phyloP scores from a whole-genome alignment of 2,113 vertebrate species.

The Serilophus lunatus region DNA sequence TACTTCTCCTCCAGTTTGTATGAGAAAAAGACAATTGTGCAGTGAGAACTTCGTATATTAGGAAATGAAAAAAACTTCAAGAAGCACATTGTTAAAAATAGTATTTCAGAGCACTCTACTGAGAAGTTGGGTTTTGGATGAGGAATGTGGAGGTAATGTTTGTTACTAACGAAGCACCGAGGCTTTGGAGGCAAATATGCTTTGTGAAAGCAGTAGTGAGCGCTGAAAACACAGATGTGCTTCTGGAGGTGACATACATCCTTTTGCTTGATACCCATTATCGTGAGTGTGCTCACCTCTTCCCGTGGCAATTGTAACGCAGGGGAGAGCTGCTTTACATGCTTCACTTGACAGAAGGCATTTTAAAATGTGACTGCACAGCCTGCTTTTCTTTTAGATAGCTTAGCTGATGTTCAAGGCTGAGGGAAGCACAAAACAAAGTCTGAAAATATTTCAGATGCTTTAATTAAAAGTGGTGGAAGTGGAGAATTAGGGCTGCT shows the following conservation, averaged over 20 bases:
- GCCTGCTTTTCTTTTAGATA: constrained; percentile 47
- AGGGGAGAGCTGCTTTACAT: constrained; percentile 21
- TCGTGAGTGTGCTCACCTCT: constrained; percentile 14
- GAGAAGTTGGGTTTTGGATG: neutral
- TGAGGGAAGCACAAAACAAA: constrained; percentile 65
- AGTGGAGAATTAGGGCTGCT: constrained; percentile 56
- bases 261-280: neutral
- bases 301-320: constrained; percentile 16
- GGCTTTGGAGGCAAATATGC: neutral
- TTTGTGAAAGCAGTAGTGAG: neutral
- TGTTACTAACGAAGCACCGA: neutral
- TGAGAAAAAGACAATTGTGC: neutral
- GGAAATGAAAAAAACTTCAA: neutral
- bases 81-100: neutral
- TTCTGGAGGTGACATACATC: neutral
- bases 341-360: constrained; percentile 58
- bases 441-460: constrained; percentile 66
- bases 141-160: neutral
- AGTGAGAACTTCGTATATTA: rapidly evolving
- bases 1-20: neutral
- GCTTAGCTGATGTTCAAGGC: constrained; percentile 55
- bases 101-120: neutral
- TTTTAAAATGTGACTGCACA: constrained; percentile 18
- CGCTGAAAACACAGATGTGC: neutral
- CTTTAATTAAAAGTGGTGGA: constrained; percentile 73